A percentile compares a stretch with the other conserved stretches of the same genome.
These are phyloP conservation scores for Coturnix japonica DNA, from an alignment of 2,113 vertebrate genomes.

Conservation along the genomic window DNA sequence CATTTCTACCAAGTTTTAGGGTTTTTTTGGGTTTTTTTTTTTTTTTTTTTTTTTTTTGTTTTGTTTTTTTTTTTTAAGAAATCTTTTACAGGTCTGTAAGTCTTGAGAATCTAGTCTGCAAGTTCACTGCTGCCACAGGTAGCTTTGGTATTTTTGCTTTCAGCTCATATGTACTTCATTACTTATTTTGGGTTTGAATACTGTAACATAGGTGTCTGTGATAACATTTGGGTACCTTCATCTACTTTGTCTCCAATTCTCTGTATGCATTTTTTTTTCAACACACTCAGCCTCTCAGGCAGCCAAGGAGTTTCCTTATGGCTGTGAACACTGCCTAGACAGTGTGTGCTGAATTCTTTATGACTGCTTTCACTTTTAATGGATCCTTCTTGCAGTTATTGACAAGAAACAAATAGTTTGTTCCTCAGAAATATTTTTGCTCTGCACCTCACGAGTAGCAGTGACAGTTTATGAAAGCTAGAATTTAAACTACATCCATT, in stretches of 20 bases:
- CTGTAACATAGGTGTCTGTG: neutral
- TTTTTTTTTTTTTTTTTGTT: no score
- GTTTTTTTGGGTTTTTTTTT: no score
- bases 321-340: neutral
- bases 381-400: neutral
- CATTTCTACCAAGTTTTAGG: neutral
- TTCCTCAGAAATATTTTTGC: conserved; percentile 20
- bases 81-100: neutral
- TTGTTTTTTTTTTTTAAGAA: neutral
- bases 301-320: neutral
- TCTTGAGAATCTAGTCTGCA: neutral
- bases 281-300: neutral
- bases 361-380: neutral
- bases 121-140: neutral
- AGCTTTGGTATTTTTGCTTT: neutral
- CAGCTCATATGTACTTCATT: neutral
- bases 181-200: neutral
- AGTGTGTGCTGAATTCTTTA: neutral
- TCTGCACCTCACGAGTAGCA: neutral
- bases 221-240: neutral
- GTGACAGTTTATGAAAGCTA: neutral
- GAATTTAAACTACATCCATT: neutral
- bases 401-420: neutral
- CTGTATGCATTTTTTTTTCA: neutral
- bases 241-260: neutral